phyloP scores from a whole-genome alignment of 2,797 vertebrate species.

The Gorsachius magnificus region DNA sequence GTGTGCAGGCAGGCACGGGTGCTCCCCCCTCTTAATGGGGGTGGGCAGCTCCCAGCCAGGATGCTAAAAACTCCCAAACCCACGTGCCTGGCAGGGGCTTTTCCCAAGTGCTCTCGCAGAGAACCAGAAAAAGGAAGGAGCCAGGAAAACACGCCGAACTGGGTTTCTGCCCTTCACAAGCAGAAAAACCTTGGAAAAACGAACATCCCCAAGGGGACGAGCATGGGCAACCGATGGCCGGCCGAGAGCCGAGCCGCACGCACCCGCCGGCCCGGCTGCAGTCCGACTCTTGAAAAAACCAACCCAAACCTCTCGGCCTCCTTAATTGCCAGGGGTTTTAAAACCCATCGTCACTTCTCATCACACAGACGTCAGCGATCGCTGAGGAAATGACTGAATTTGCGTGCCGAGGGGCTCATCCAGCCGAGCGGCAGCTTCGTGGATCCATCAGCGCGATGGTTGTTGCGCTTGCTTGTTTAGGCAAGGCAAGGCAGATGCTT shows the following conservation, averaged over 20 bases:
- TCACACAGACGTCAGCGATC: not conserved
- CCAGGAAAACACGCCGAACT: accelerated
- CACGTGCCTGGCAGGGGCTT: not conserved
- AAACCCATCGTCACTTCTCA: not conserved
- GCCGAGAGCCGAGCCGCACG: accelerated
- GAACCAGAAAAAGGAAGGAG: not conserved
- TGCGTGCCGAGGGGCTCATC: not conserved
- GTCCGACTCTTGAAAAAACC: not conserved
- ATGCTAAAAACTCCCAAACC: not conserved
- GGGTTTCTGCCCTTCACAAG: not conserved
- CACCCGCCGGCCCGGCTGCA: not conserved
- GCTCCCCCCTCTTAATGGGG: too few species aligned
- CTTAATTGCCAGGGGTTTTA: not conserved
- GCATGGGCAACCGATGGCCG: accelerated
- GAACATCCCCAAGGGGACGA: accelerated
- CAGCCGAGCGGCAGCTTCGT: not conserved
- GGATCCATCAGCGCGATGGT: not conserved
- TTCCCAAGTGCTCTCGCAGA: not conserved
- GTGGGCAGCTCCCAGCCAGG: not conserved
- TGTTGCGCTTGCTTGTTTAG: not conserved
- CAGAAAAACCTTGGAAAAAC: not conserved
- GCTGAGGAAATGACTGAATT: not conserved
- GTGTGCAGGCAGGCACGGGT: accelerated
- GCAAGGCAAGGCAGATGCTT: not conserved
- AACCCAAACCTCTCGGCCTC: not conserved